Evolutionary conservation across 2,888 invertebrate species (phyloP), one percentile per base, ranked within the genome.

Genomic region (Calliphora vomitoria): DNA sequence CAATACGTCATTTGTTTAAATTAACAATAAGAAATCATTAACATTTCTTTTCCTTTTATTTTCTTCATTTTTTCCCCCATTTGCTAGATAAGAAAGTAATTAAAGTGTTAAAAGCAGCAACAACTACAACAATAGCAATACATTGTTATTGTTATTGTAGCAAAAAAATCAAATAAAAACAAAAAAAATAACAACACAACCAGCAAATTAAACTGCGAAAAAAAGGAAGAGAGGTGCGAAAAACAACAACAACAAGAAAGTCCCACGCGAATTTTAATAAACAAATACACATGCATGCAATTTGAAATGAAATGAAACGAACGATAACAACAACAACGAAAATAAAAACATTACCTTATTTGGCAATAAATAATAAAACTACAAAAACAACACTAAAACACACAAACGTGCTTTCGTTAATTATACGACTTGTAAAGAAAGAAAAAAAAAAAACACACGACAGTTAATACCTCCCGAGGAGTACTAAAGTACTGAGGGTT

Each of bases 261-360:
- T 74, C 82, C 82, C 86, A 82, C 82, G 78, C 74, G 53, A 82
- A 35, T 64, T 82, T 74, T 78, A 66, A 75, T 41, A 50, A 76
- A 76, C 69, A 62, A 31, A 15, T 8, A 41, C 44, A 35, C 41
- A 20, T 66, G 20, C 76, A 53, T 62, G 47, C 62, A 76, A 66
- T 41, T 66, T 4, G 20, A 55, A 76, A 64, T 35, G 6, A 72
- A 76, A 76, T 20, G 64, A 38, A 72, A 38, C 47, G 66, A 44
- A 62, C n/a, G 10, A 62, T 35, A 64, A 20, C 35, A 55, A 55
- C 47, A 55, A 53, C n/a, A 15, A 41, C 11, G 20, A 53, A 47
- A 80, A 62, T 20, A 60, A 71, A 84, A 82, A 81, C 60, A 74
- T 78, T 87, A 72, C 87, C 87, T 81, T 87, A 87, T 84, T 81